phyloP scores from a whole-genome alignment of 2,113 vertebrate genomes.

The Colossoma macropomum region DNA sequence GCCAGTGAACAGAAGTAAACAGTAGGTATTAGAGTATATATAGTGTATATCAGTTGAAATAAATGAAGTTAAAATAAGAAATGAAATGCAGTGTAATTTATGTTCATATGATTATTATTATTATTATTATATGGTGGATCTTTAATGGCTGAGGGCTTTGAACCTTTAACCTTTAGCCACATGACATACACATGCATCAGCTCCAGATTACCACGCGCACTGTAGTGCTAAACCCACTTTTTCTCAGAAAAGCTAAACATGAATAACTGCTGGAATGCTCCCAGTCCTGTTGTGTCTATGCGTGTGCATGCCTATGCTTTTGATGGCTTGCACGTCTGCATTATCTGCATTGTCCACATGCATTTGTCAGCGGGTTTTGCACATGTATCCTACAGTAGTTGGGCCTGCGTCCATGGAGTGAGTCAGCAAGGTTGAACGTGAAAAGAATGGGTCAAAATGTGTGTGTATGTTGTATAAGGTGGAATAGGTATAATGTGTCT shows the following conservation, averaged over 20 bases:
- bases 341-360: conserved; percentile 33
- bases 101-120: not conserved
- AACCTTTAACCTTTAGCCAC: not conserved
- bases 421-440: not conserved
- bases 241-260: not conserved
- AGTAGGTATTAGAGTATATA: no score
- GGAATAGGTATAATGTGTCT: conserved; percentile 18
- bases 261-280: conserved; percentile 23
- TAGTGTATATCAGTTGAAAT: no score
- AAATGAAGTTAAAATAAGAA: no score
- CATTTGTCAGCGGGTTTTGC: not conserved
- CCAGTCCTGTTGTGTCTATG: conserved; percentile 16
- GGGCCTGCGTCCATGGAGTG: not conserved
- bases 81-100: not conserved
- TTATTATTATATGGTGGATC: not conserved
- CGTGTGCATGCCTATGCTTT: not conserved
- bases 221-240: not conserved
- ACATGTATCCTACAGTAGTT: not conserved
- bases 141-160: not conserved
- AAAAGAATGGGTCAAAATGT: not conserved
- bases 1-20: no score
- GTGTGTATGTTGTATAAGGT: conserved; percentile 5
- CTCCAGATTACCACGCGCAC: not conserved
- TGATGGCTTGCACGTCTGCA: not conserved
- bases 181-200: not conserved